Base-by-base conservation (phyloP, 53 echinoderm and acorn worm species). In the Paelopatides confundens region DNA sequence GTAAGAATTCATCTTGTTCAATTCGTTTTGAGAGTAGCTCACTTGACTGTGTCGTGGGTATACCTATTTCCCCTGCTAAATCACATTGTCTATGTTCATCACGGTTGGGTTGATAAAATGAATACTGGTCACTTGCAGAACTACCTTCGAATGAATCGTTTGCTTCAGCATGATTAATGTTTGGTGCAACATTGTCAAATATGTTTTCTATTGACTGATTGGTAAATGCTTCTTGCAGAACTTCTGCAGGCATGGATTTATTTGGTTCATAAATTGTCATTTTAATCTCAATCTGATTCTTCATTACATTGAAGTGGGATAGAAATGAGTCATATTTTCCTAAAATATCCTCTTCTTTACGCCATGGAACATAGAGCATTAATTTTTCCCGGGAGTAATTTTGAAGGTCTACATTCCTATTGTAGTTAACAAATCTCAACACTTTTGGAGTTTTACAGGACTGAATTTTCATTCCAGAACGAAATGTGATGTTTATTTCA, bases 171-270 rank as follows among this genome's bases (percentile, higher is more conserved):
- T 71, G 84, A 2, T 64, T 13, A 39, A 40, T 87, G 65, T 66
- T 77, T 54, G 90, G 90, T 33, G 93, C 90, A n/a, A 90, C 50
- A 58, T 14, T 88, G 65, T 27, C 23, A 63, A 17, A 78, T 78
- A 8, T 31, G 28, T 2, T 24, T 35, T 31, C 24, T 88, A n/a
- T n/a, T n/a, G n/a, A n/a, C n/a, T n/a, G n/a, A n/a, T n/a, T n/a
- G n/a, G n/a, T n/a, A n/a, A n/a, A n/a, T n/a, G n/a, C 58, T 35
- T 14, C 48, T 48, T 12, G 10, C 46, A 65, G 18, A 8, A 21
- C 17, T 13, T 84, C 23, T 17, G 9, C 10, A 48, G 48, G 48
- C 14, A 64, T 65, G 17, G 85, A 64, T 29, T 23, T 30, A 2
- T 84, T 12, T 48, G 48, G n/a, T n/a, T 48, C 48, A 48, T 48